Evolutionary conservation across 2,113 vertebrate genomes (phyloP), one percentile per base, ranked within the genome.

Genomic region (Melospiza melodia): DNA sequence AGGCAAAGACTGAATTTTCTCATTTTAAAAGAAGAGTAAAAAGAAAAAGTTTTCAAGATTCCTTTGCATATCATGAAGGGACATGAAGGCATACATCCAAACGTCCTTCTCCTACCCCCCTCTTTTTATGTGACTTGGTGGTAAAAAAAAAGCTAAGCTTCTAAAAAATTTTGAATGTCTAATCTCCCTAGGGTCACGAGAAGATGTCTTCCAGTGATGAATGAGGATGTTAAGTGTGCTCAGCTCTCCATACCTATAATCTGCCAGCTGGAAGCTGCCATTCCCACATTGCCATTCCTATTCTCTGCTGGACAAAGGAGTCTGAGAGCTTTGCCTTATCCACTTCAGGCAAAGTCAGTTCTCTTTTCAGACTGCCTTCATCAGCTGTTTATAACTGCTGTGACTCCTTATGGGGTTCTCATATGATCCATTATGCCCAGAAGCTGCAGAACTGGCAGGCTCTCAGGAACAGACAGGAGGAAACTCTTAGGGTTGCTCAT

Each of bases 211-310:
- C 71, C 54, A 69, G 21, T 54, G 54, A 65, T 68, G 54, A 92
- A 83, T 73, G 62, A 87, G 59, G 37, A 73, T 49, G 19, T 63
- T 48, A 48, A 48, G 79, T 52, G 31, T 24, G 18, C 63, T 61
- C 31, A 62, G 68, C 55, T 62, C 68, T 76, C 37, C 55, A 54
- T 49, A 76, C 10, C 20, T 43, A 14, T 81, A 78, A 78, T 63
- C 69, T 5, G 6, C 59, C 80, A 84, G 83, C 46, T 92, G 72
- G 79, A 95, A 92, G 55, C 35, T 92, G 46, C 72, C 68, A 28
- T 89, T 94, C 83, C 68, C 76, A 95, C 41, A 77, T 25, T 92
- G 37, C 72, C 63, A 28, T 94, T 90, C 80, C 72, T 63, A 89
- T 58, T 62, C n/a, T 90, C 54, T 80, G 33, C 55, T 3, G 8